Base-by-base conservation (phyloP, 2,113 vertebrate species). In the Zapornia atra region DNA sequence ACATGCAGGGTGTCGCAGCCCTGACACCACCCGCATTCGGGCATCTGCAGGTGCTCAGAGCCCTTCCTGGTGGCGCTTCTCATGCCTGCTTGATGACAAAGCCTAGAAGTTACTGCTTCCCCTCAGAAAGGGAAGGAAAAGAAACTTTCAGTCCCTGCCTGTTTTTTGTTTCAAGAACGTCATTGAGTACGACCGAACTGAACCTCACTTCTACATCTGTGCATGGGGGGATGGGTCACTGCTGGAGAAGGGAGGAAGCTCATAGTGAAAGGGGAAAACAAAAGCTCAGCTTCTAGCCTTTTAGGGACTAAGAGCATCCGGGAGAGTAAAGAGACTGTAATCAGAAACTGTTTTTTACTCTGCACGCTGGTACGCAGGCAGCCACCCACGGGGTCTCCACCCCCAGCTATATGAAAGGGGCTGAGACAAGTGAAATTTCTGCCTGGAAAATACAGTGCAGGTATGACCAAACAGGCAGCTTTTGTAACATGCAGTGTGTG, bases 191-290 rank as follows among this genome's bases (percentile, higher is more conserved):
- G 50, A n/a, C 8, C 6, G 10, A 24, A 2, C 28, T 69, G 1
- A 4, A 25, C 33, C 34, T 56, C 64, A 40, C 25, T n/a, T 68
- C 68, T 92, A 42, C 36, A 44, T 13, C 19, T 56, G 17, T 25
- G 25, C 1, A 1, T 1, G 2, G 15, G 26, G 40, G 11, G 9
- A 22, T 0, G 1, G 18, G 6, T 5, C 25, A 12, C 36, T 36
- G n/a, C 29, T 46, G 76, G 40, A n/a, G 60, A 71, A 66, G 33
- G 6, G 19, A 56, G 24, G 22, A 11, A 28, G n/a, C 36, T 89
- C 50, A 70, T 68, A 38, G 42, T 61, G 36, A 40, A 57, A 28
- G 11, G 5, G 24, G 33, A 76, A 79, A 79, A 91, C 18, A 89
- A 87, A 53, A 1, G 1, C 36, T 59, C 60, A 76, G 26, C 44